Percentiles rank a stretch among this genome's conserved stretches.
Conservation (phyloP, 2,113 vertebrate genomes). For the Trematocara unimaculatum region DNA sequence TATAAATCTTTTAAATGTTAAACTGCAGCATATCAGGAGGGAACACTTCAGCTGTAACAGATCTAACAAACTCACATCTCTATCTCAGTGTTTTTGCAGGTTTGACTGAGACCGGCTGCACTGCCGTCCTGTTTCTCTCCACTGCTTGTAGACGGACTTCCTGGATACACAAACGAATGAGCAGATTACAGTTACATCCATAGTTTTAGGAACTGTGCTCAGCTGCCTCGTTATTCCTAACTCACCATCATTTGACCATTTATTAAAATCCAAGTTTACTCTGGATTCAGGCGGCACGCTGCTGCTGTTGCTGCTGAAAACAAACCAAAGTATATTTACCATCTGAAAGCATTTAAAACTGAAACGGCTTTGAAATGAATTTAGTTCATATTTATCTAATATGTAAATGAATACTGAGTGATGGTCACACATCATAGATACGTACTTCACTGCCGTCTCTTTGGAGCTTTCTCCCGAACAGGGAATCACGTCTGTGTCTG, state of each 20-base stretch:
- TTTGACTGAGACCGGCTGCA: slow-evolving; percentile 70
- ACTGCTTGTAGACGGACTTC: slow-evolving; percentile 93
- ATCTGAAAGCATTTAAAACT: not conserved
- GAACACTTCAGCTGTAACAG: not conserved
- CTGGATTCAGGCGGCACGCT: slow-evolving; percentile 76
- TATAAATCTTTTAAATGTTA: not conserved
- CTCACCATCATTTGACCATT: slow-evolving; percentile 90
- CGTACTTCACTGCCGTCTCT: slow-evolving; percentile 40
- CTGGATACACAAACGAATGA: slow-evolving; percentile 49
- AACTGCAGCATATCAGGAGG: not conserved
- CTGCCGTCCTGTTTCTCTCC: slow-evolving; percentile 82
- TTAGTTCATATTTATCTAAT: not conserved
- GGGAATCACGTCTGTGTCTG: slow-evolving; percentile 92
- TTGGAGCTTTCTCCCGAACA: slow-evolving; percentile 81
- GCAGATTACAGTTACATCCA: not conserved
- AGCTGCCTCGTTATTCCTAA: not conserved
- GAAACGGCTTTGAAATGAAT: not conserved
- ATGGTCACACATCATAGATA: not conserved
- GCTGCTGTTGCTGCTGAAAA: slow-evolving; percentile 70
- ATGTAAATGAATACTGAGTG: not conserved
- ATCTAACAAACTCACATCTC: slow-evolving; percentile 77
- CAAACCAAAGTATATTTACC: not conserved
- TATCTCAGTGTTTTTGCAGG: slow-evolving; percentile 88
- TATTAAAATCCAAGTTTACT: slow-evolving; percentile 83
- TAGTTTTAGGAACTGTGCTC: not conserved